Percentiles rank a stretch among this genome's conserved stretches.
Evolutionary conservation across 2,888 invertebrate species (phyloP).

Genomic region (Eubasilissa splendida): DNA sequence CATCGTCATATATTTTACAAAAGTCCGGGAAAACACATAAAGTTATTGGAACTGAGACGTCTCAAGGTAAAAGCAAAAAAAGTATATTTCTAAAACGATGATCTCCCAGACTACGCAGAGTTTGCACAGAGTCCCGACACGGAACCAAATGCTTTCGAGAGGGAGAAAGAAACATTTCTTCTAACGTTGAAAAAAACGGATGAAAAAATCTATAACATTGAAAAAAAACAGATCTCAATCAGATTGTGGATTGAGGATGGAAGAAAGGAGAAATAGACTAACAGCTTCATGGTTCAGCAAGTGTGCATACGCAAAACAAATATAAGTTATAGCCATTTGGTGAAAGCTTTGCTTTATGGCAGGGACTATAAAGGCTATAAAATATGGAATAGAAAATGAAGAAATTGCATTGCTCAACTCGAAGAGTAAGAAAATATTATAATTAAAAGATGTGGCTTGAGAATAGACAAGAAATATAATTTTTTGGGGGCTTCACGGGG

Average conservation of each 20-base stretch:
- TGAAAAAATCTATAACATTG: not conserved
- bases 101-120: not conserved
- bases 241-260: not conserved
- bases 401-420: not conserved
- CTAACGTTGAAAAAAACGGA: not conserved
- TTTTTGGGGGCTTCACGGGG: too few species aligned
- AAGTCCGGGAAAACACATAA: not conserved
- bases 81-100: not conserved
- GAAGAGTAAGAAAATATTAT: not conserved
- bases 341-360: not conserved
- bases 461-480: too few species aligned
- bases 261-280: not conserved
- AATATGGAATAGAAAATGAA: not conserved
- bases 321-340: conserved; percentile 2
- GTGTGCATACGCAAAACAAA: not conserved
- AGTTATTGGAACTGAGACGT: not conserved
- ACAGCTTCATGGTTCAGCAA: not conserved
- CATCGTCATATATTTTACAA: not conserved
- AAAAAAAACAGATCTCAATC: not conserved
- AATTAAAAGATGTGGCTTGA: not conserved
- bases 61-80: not conserved
- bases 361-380: not conserved
- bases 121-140: not conserved
- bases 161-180: too few species aligned
- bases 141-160: too few species aligned